Evolutionary conservation across 2,797 vertebrate genomes (phyloP).

Genomic region (Centropyge bicolor): DNA sequence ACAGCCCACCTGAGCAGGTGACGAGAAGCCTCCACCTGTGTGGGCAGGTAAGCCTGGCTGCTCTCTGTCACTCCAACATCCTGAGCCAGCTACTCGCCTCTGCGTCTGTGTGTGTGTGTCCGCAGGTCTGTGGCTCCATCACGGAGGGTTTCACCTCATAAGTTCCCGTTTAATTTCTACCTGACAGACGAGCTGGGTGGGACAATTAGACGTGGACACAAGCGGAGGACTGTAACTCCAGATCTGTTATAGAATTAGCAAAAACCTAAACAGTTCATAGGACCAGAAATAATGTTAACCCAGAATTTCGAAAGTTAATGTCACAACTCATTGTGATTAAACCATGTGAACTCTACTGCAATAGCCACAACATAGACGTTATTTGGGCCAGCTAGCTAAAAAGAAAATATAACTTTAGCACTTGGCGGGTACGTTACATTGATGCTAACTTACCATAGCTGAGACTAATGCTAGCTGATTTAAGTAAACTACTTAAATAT

Average conservation of each 20-base stretch:
- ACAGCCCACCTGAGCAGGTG: constrained; percentile 55
- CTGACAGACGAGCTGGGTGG: constrained; percentile 25
- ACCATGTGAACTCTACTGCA: not conserved
- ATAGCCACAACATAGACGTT: not conserved
- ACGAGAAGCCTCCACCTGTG: constrained; percentile 68
- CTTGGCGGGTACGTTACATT: not conserved
- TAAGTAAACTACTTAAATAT: no score
- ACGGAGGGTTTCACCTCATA: constrained; percentile 18
- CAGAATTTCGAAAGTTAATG: not conserved
- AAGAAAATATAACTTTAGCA: not conserved
- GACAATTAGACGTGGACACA: not conserved
- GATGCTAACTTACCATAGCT: not conserved
- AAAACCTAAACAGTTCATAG: not conserved
- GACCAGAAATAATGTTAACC: not conserved
- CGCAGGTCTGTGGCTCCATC: constrained; percentile 17
- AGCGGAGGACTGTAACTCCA: not conserved
- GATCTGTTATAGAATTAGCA: not conserved
- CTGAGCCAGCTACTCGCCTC: not conserved
- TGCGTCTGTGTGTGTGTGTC: not conserved
- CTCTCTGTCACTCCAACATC: constrained; percentile 41
- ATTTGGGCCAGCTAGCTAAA: not conserved
- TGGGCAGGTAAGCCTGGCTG: constrained; percentile 54
- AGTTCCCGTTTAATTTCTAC: not conserved
- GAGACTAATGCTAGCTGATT: not conserved
- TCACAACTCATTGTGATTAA: no score